Evolutionary conservation across 1,140 invertebrate species (phyloP), one percentile per base, ranked within the genome.

Genomic region (Argopecten irradians): DNA sequence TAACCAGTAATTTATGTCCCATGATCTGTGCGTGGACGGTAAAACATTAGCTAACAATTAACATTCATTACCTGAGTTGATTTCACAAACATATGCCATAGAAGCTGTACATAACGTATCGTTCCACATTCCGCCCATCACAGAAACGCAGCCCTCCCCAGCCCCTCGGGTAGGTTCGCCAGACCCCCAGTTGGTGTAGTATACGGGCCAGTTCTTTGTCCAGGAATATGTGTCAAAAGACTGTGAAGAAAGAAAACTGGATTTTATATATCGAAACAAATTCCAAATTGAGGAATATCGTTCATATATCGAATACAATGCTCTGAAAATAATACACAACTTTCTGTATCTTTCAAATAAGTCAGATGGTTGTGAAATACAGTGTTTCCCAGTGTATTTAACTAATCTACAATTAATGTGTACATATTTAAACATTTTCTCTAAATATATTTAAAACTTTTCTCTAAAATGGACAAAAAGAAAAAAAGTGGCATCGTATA

Each of bases 11-110:
- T 82, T 3, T 19, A 82, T 82, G 71, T 8, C 33, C 19, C 33
- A 19, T 33, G 5, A 8, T 5, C 9, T 28, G 5, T 28, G 33
- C 22, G 22, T 82, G 22, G 5, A 33, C 22, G 19, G 33, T 33
- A 7, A 19, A 8, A n/a, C 19, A n/a, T n/a, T 19, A 82, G 33
- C 71, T 28, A 22, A 22, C 11, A 19, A 16, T 19, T 16, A 46
- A 46, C 13, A 46, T 19, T 2, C 82, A 46, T 85, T 87, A 93
- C 92, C 90, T 85, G 89, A 85, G 33, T 88, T 90, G 2, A 91
- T 91, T 86, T 92, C 88, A 89, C 92, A 93, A 36, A 92, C 87
- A 34, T 88, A 92, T 34, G 88, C 89, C 19, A 90, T 46, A 14
- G 35, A 34, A 7, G 55, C 43, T 28, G 84, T 83, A 89, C 92